phyloP scores from a whole-genome alignment of 2,113 vertebrate species.

The Tachysurus fulvidraco region DNA sequence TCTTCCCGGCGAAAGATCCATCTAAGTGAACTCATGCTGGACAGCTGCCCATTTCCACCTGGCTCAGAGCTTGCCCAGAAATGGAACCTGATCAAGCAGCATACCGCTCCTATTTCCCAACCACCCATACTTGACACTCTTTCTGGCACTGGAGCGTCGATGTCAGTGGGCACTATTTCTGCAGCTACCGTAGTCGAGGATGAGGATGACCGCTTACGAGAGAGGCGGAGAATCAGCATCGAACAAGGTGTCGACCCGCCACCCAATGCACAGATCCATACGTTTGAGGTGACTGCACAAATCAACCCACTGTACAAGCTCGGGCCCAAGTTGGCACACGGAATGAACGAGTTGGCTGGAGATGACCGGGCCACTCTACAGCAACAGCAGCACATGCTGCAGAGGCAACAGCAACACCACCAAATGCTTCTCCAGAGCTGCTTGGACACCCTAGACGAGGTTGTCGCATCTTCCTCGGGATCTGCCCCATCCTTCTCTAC shows the following conservation, averaged over 20 bases:
- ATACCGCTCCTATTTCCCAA: constrained; percentile 79
- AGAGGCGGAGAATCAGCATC: constrained; percentile 80
- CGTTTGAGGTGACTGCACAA: constrained; percentile 78
- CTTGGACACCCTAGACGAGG: constrained; percentile 76
- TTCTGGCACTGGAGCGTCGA: constrained; percentile 50
- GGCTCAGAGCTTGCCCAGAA: constrained; percentile 81
- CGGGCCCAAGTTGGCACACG: constrained; percentile 79
- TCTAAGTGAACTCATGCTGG: constrained; percentile 82
- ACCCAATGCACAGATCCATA: constrained; percentile 80
- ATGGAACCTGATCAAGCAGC: constrained; percentile 84
- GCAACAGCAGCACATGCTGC: constrained; percentile 63
- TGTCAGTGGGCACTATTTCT: constrained; percentile 35
- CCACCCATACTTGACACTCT: constrained; percentile 66
- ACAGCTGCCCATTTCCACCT: constrained; percentile 79
- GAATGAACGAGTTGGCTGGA: constrained; percentile 74
- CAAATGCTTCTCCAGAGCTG: constrained; percentile 75
- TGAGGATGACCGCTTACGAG: constrained; percentile 77
- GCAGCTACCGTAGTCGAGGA: constrained; percentile 66
- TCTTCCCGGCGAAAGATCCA: constrained; percentile 78
- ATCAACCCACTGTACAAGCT: constrained; percentile 79
- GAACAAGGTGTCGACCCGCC: constrained; percentile 82
- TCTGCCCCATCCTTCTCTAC: constrained; percentile 44
- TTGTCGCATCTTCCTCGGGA: constrained; percentile 63
- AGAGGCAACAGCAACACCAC: constrained; percentile 59
- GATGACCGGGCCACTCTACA: constrained; percentile 61